Evolutionary conservation across 2,888 invertebrate genomes (phyloP), one percentile per base, ranked within the genome.

Genomic region (Abscondita cerata): DNA sequence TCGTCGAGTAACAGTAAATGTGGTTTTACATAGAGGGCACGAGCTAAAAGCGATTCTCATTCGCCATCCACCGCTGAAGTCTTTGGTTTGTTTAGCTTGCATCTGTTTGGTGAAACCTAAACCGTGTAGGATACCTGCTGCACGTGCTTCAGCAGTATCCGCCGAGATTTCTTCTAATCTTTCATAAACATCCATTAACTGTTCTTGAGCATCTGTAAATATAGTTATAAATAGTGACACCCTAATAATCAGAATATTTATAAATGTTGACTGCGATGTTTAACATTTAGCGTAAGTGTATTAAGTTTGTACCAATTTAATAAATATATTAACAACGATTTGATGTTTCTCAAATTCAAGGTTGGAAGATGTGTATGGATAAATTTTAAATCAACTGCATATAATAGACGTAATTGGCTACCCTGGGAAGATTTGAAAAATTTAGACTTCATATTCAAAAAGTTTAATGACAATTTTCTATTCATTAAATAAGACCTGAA

Each of bases 41-140:
- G 88, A 3, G 98, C 98, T 59, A 99, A 82, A n/a, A 1, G 98
- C 98, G 67, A 99, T 98, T 71, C 99, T 87, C 99, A 99, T 99
- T 62, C 99, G 88, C 99, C 99, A 99, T 74, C 99, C 90, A 86
- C 93, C 93, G 33, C 92, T 92, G 80, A 94, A 94, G 77, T 93
- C 93, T 83, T 89, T 93, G 56, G 93, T 93, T 72, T 94, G 87
- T 81, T 93, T 85, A 78, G 79, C 87, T 67, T 98, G 98, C 93
- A 93, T 93, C 52, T 87, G 86, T 71, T 87, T 86, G 59, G 88
- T 91, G 80, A 99, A 99, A 12, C 99, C 99, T 15, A 99, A 87
- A 86, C 99, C 99, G 78, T 96, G 91, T 8, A 99, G 85, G 71
- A 99, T 96, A 75, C 93, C 89, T 1, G 96, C 96, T 4, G 99